These are phyloP conservation scores for Harpegnathos saltator DNA, from an alignment of 1,140 invertebrate genomes.

Conservation along the genomic window DNA sequence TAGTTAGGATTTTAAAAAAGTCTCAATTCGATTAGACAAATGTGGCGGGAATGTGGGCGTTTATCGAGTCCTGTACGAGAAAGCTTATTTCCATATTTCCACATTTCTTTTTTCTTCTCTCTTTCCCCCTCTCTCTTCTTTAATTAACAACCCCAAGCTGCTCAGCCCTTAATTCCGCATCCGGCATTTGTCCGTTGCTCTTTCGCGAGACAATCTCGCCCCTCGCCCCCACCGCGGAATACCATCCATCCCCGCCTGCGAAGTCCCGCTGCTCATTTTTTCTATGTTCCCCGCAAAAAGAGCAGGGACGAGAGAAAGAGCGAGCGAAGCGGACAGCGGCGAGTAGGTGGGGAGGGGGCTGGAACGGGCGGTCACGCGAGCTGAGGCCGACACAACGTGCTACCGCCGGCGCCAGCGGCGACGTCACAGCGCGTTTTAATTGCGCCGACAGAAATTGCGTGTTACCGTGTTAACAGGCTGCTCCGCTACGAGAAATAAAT, in stretches of 20 bases:
- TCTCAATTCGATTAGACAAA: not conserved
- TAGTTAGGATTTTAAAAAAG: not conserved
- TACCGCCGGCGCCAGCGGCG: slow-evolving; percentile 34
- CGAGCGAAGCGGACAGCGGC: not conserved
- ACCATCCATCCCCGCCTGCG: slow-evolving; percentile 23
- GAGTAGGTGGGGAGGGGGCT: not conserved
- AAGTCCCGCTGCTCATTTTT: slow-evolving; percentile 32
- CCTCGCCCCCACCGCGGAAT: not conserved
- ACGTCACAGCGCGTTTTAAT: slow-evolving; percentile 75
- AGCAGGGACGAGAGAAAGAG: not conserved
- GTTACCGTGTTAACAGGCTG: slow-evolving; percentile 70
- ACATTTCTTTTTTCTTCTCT: not conserved
- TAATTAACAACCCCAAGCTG: slow-evolving; percentile 13
- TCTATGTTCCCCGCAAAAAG: slow-evolving; percentile 54
- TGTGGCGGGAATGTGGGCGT: no score
- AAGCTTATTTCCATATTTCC: not conserved
- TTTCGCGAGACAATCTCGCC: slow-evolving; percentile 11
- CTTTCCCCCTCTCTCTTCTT: no score
- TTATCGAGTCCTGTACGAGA: not conserved
- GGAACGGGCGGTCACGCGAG: slow-evolving; percentile 57
- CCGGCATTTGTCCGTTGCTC: slow-evolving; percentile 6
- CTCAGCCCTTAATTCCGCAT: slow-evolving; percentile 17
- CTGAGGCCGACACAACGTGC: slow-evolving; percentile 27
- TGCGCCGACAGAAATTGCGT: slow-evolving; percentile 76
- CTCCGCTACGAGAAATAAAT: slow-evolving; percentile 70